Base-by-base conservation (phyloP, 2,888 invertebrate species). In the Hyalella azteca region DNA sequence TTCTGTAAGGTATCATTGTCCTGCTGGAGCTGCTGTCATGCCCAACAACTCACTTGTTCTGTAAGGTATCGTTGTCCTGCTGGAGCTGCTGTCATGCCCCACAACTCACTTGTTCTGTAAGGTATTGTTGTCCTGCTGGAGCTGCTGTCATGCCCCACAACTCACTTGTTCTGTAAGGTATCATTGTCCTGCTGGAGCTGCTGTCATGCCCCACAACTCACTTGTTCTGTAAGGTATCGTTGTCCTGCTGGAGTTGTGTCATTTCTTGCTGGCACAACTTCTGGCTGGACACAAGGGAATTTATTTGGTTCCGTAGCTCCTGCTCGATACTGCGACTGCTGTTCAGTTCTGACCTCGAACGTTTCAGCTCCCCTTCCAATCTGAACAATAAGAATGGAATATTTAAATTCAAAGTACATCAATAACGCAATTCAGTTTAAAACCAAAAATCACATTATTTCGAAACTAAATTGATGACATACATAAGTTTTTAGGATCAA, bases 41-140 rank as follows among this genome's bases (percentile, higher is more conserved):
- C n/a, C n/a, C n/a, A n/a, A n/a, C n/a, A n/a, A n/a, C n/a, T n/a
- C n/a, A n/a, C n/a, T n/a, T n/a, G n/a, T n/a, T n/a, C n/a, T n/a
- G n/a, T 11, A 45, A 45, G 15, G 45, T 11, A 15, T 45, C 45
- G 45, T 45, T 45, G 45, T 45, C 45, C 45, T 45, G 45, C 45
- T 45, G 45, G 45, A 45, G 45, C 45, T 15, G 9, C 45, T 11
- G 1, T 5, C 7, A 19, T 50, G 50, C 15, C n/a, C n/a, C n/a
- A n/a, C n/a, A n/a, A 50, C 50, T 7, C 50, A 50, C 50, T 50
- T 50, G 50, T 50, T 50, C 50, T 50, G 50, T 11, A 7, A 45
- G 15, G 93, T 93, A 86, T 96, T 95, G 88, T 95, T 93, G 87
- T 95, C 95, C 87, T 94, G 93, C 89, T 94, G 94, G 87, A 95